Base-by-base conservation (phyloP, 2,888 invertebrate genomes). In the Parochlus steinenii region DNA sequence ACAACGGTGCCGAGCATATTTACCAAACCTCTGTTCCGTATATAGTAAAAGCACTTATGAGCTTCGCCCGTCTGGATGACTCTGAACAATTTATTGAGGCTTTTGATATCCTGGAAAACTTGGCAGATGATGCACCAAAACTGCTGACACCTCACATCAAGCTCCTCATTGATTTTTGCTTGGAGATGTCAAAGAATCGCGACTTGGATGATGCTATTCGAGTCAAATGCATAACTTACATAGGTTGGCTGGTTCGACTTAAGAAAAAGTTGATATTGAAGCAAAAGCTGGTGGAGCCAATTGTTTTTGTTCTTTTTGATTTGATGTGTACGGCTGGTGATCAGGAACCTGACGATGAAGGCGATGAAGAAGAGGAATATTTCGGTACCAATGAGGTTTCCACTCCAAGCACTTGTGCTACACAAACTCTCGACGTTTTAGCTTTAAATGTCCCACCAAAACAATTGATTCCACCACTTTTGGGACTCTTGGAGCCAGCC, bases 371-470 rank as follows among this genome's bases (percentile, higher is more conserved):
- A 31, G 74, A 75, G 43, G 71, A 73, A 43, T 72, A 73, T 46
- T 73, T 73, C 45, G 70, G 67, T 2, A 71, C 73, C 43, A 60
- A 63, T 4, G 74, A 74, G 44, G 64, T 67, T 39, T 69, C 67
- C 40, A 71, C 65, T 19, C 70, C 75, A 2, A 64, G 72, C 41
- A 70, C 74, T 6, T 67, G 73, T 42, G 78, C 79, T 6, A 71
- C 75, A 1, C 78, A 79, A 59, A 75, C 79, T 5, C 61, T 83
- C 40, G 80, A 82, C 54, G 54, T 71, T 30, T 61, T 82, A 48
- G 79, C 81, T 20, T 56, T 81, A 8, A 69, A 79, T 56, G 62
- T 81, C 24, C 76, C 81, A 5, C 76, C 82, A 8, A 79, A 80
- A 45, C 79, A 76, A 52, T 60, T 82, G 14, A 67, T 83, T 42